Evolutionary conservation across 2,888 invertebrate species (phyloP), one percentile per base, ranked within the genome.

Genomic region (Spilosoma lubricipeda): DNA sequence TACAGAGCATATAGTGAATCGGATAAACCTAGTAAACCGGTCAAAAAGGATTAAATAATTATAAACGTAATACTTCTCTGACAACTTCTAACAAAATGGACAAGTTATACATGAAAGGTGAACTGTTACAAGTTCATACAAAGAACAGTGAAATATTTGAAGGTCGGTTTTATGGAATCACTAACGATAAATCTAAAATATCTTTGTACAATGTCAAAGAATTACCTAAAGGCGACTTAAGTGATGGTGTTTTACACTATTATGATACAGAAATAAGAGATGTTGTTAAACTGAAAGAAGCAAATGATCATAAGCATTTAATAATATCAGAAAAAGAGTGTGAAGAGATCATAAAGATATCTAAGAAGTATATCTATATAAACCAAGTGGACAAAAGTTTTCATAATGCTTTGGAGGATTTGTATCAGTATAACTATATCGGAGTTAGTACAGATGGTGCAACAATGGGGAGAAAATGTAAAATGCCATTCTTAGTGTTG

Each of bases 1-100:
- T 97, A 97, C 89, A 96, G 96, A 86, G 98, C 98, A 0, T 98
- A 98, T 90, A 97, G 96, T 82, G 97, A 96, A 82, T 78, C 93
- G 23, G 96, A 94, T 0, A 95, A 90, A 87, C 67, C 87, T 69
- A 88, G 86, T 27, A 95, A 96, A 83, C 94, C 95, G 4, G 90
- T 93, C 8, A 96, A 96, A 84, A 93, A 91, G 86, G 96, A 96
- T 86, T 96, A 95, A 90, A 79, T 30, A 80, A 73, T 33, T 52
- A n/a, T 66, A 67, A 23, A 3, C 73, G 42, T 69, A 64, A 71
- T 18, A 67, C 33, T 52, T 69, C 74, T 48, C 70, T 75, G 72
- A 56, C 71, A 81, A 72, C 77, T 84, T 78, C 78, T 73, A 70
- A 79, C 81, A 93, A 88, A 88, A 96, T 96, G 96, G 94, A 96